Conservation (phyloP, 2,888 invertebrate genomes). For the Tridacna crocea region DNA sequence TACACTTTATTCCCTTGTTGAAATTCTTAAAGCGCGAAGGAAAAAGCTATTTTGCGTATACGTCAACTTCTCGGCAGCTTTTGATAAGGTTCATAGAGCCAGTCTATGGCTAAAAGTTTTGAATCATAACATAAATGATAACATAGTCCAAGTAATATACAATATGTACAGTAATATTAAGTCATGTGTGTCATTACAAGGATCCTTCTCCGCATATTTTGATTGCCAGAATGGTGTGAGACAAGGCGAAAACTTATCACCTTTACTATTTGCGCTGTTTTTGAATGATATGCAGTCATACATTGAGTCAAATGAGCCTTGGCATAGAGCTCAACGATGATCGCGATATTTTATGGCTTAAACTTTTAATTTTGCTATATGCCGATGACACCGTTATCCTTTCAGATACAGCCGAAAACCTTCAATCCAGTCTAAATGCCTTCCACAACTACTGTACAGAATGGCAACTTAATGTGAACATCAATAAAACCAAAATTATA, state of each 20-base stretch:
- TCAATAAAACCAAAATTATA: not conserved
- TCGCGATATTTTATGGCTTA: no score
- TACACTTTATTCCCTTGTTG: not conserved
- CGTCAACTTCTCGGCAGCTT: no score
- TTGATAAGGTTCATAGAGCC: not conserved
- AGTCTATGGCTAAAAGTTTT: not conserved
- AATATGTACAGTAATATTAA: not conserved
- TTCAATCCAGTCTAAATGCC: not conserved
- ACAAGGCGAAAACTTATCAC: no score
- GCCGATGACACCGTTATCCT: not conserved
- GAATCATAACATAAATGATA: not conserved
- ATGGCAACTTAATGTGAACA: slow-evolving; percentile 5
- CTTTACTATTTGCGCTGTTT: no score
- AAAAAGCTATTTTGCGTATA: slow-evolving; percentile 15
- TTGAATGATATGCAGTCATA: no score
- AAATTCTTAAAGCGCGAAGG: not conserved
- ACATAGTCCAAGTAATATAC: slow-evolving; percentile 1
- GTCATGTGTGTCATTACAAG: not conserved
- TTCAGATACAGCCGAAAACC: not conserved
- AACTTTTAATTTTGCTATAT: no score
- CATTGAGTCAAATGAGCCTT: no score
- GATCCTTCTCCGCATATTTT: slow-evolving; percentile 4
- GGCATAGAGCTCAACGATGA: no score
- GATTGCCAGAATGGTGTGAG: not conserved
- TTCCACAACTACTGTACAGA: slow-evolving; percentile 1